Percentiles rank a stretch among this genome's conserved stretches.
Evolutionary conservation across 2,888 invertebrate genomes (phyloP).

Genomic region (Microctonus hyperodae): DNA sequence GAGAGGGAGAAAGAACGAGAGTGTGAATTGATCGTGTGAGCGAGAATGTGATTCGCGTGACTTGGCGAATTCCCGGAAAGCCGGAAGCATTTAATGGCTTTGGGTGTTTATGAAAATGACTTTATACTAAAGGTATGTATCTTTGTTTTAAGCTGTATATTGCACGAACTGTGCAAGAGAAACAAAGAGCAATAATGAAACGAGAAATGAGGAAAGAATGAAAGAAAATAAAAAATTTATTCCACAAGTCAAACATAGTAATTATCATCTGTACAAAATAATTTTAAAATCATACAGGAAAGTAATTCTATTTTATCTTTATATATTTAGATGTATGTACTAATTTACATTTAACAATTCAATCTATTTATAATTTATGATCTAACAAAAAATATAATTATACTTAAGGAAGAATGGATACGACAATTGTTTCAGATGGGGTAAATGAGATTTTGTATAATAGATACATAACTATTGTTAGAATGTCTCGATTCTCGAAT

Average conservation of each 20-base stretch:
- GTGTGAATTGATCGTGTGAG: constrained; percentile 10
- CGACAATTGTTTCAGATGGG: not conserved
- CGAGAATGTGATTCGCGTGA: constrained; percentile 27
- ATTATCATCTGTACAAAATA: not conserved
- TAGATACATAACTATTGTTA: not conserved
- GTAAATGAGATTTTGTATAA: not conserved
- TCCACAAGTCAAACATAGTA: not conserved
- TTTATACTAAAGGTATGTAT: not conserved
- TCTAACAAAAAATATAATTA: not conserved
- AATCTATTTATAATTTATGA: not conserved
- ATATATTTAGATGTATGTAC: not conserved
- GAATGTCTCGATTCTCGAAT: not conserved
- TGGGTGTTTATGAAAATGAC: constrained; percentile 23
- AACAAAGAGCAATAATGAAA: not conserved
- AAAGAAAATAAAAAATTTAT: not conserved
- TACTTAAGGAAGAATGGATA: not conserved
- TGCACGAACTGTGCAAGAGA: not conserved
- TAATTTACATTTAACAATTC: constrained; percentile 1
- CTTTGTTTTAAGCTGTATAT: not conserved
- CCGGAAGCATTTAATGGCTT: constrained; percentile 22
- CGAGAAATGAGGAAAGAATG: not conserved
- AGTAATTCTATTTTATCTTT: not conserved
- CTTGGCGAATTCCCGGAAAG: constrained; percentile 19
- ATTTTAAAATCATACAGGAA: not conserved
- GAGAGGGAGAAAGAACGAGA: not conserved